Evolutionary conservation across 2,888 invertebrate genomes (phyloP).

Genomic region (Thera britannica): DNA sequence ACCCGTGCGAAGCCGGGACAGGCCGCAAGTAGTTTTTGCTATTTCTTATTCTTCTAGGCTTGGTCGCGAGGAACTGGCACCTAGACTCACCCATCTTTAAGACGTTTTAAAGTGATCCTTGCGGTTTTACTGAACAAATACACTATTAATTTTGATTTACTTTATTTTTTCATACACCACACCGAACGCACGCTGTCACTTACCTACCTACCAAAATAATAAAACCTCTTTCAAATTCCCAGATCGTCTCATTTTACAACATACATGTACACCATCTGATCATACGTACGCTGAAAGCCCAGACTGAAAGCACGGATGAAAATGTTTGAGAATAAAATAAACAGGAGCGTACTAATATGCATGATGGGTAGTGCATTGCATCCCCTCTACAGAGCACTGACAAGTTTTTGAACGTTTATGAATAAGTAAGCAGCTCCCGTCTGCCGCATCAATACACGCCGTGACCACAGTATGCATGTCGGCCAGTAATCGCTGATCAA

Average conservation of each 20-base stretch:
- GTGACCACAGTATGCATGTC: constrained; percentile 13
- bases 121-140: too few relatives aligned
- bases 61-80: too few relatives aligned
- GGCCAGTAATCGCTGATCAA: constrained; percentile 1
- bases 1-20: too few relatives aligned
- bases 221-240: too few relatives aligned
- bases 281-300: constrained; percentile 9
- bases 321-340: constrained; percentile 64
- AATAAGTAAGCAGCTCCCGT: constrained; percentile 78
- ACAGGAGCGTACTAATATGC: constrained; percentile 61
- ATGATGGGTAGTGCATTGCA: constrained; percentile 38
- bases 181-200: too few relatives aligned
- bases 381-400: constrained; percentile 51
- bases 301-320: constrained; percentile 19
- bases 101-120: too few relatives aligned
- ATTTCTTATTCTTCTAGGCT: too few relatives aligned
- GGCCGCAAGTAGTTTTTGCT: too few relatives aligned
- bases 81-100: too few relatives aligned
- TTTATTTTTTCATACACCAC: too few relatives aligned
- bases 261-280: not conserved
- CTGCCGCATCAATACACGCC: constrained; percentile 78
- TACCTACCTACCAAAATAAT: too few relatives aligned
- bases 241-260: not conserved
- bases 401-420: constrained; percentile 82
- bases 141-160: too few relatives aligned